Evolutionary conservation across 2,888 invertebrate species (phyloP).

Genomic region (Polymixis lichenea): DNA sequence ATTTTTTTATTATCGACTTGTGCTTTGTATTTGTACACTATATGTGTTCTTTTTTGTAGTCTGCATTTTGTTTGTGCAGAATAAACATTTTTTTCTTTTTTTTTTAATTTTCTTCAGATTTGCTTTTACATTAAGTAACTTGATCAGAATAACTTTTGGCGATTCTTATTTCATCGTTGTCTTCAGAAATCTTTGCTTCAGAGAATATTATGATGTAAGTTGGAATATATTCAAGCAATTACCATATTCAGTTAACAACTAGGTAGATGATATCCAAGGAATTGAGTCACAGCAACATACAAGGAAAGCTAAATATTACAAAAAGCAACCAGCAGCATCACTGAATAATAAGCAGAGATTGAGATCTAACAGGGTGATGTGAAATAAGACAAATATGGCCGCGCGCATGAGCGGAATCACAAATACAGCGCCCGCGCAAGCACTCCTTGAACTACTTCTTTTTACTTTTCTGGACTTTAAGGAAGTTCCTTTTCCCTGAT

Average conservation of each 20-base stretch:
- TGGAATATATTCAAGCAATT: constrained; percentile 46
- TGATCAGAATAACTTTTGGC: not conserved
- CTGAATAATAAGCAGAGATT: constrained; percentile 86
- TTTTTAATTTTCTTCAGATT: not conserved
- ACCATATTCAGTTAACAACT: constrained; percentile 56
- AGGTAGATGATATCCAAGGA: constrained; percentile 57
- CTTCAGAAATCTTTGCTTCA: not conserved
- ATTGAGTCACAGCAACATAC: constrained; percentile 71
- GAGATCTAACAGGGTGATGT: constrained; percentile 87
- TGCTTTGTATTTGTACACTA: not conserved
- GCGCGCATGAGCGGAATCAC: constrained; percentile 83
- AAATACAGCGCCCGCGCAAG: constrained; percentile 79
- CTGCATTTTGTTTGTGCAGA: no score
- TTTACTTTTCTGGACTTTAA: constrained; percentile 64
- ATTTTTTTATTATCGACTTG: not conserved
- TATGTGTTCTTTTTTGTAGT: no score
- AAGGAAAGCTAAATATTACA: constrained; percentile 74
- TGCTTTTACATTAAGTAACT: not conserved
- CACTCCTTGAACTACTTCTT: constrained; percentile 77
- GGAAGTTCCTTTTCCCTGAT: constrained; percentile 65
- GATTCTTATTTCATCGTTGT: not conserved
- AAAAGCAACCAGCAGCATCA: constrained; percentile 76
- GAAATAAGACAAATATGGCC: constrained; percentile 88
- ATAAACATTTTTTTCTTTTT: no score
- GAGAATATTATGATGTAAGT: constrained; percentile 11